These are phyloP conservation scores for Malthinus flaveolus DNA, from an alignment of 2,888 invertebrate species.

Conservation along the genomic window DNA sequence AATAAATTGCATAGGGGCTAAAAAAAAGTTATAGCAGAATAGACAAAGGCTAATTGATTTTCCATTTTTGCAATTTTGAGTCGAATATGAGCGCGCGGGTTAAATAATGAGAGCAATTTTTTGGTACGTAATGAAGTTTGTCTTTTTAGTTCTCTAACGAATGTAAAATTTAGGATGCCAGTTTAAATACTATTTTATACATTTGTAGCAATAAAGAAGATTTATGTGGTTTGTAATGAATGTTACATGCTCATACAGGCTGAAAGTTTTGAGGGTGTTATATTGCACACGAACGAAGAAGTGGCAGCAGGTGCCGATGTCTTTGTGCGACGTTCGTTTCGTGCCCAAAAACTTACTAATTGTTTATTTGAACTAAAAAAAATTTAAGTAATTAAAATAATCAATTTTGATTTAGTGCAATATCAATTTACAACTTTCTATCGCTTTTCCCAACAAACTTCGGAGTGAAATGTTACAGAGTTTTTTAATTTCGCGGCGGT, in stretches of 20 bases:
- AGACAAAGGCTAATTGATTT: no score
- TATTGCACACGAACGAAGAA: conserved; percentile 38
- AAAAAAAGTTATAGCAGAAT: no score
- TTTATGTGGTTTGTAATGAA: conserved; percentile 40
- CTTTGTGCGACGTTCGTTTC: conserved; percentile 37
- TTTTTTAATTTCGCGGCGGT: conserved; percentile 28
- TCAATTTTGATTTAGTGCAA: conserved; percentile 44
- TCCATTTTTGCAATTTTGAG: no score
- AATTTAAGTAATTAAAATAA: conserved; percentile 45
- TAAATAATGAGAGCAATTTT: no score
- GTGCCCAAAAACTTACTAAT: conserved; percentile 49
- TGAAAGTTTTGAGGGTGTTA: conserved; percentile 28
- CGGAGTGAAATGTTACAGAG: conserved; percentile 26
- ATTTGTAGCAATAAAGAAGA: conserved; percentile 36
- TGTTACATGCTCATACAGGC: conserved; percentile 31
- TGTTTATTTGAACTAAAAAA: conserved; percentile 51
- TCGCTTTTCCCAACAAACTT: conserved; percentile 24
- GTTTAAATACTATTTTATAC: conserved; percentile 32
- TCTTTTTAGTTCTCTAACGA: conserved; percentile 15
- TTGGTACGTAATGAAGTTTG: conserved; percentile 17
- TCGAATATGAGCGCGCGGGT: no score
- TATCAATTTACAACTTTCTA: conserved; percentile 29
- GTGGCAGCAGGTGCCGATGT: conserved; percentile 45
- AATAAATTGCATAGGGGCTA: neutral
- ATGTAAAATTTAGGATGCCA: conserved; percentile 18